Base-by-base conservation (phyloP, 1,140 invertebrate genomes). In the Drosophila lini region DNA sequence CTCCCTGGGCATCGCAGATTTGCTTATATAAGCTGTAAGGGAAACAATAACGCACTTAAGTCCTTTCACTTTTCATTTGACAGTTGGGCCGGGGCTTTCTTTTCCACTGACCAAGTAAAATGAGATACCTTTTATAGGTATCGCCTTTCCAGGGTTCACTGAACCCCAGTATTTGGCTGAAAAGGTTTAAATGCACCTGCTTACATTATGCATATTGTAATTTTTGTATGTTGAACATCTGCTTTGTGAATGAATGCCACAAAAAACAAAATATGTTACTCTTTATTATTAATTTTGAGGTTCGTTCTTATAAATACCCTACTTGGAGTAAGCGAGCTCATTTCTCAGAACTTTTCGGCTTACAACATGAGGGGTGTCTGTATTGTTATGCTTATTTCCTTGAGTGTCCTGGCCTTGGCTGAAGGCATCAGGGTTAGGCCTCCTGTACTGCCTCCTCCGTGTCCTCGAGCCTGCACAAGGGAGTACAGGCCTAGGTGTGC, bases 1-100 rank as follows among this genome's bases (percentile, higher is more conserved):
- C 56, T 61, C 58, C 40, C 50, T 31, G 48, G 44, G 56, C 40
- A 41, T 55, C 41, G 36, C 22, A 59, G 53, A 34, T 77, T 59
- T 22, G 32, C 47, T 85, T 84, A 71, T 70, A 58, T 84, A 80
- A 78, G 47, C 38, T 19, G 34, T 25, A 57, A 28, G 70, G 61
- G 71, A 63, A 75, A 75, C 73, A 65, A 68, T 53, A 73, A 76
- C 68, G 81, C 81, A 84, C 74, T 81, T 74, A 78, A 85, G 71
- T 85, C 81, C 81, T 85, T 85, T 85, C 81, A 85, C 81, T 85
- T 85, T 85, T 45, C 44, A 57, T 36, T 70, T 69, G 74, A 74
- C 74, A 78, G 70, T 80, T 58, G 32, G 32, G 11, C 16, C 28
- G 6, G 40, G 32, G 68, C 71, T 83, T 83, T 84, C 67, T 71